A percentile compares a stretch with the other conserved stretches of the same genome.
These are phyloP conservation scores for Chlamydotis undulata DNA, from an alignment of 2,113 vertebrate genomes.

Conservation along the genomic window DNA sequence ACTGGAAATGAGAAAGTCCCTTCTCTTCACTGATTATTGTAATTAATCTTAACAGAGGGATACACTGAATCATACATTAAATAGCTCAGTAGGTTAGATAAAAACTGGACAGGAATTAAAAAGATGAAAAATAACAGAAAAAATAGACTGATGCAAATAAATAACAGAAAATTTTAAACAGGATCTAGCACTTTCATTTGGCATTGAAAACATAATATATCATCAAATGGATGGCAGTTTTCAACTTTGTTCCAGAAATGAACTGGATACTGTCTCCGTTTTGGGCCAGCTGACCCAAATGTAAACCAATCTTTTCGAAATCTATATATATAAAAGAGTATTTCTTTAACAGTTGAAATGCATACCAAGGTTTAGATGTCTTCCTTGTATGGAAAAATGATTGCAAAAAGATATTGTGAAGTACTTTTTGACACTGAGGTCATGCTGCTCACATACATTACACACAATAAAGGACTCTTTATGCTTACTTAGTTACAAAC, in stretches of 20 bases:
- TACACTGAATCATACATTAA: background rate
- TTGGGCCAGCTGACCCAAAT: background rate
- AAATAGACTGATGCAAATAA: background rate
- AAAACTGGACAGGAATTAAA: background rate
- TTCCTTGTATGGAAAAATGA: background rate
- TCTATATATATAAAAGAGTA: background rate
- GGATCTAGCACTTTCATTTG: background rate
- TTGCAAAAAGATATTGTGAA: conserved; percentile 14
- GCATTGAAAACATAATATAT: background rate
- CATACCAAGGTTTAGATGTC: conserved; percentile 2
- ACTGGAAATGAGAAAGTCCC: background rate
- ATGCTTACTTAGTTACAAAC: conserved; percentile 39
- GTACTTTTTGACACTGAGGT: conserved; percentile 21
- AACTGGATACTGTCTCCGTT: conserved; percentile 11
- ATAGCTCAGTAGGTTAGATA: background rate
- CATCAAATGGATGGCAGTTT: background rate
- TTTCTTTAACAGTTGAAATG: conserved; percentile 15
- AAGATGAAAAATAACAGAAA: background rate
- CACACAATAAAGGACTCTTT: background rate
- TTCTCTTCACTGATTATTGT: background rate
- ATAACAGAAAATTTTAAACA: background rate
- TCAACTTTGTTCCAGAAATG: conserved; percentile 1
- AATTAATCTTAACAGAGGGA: conserved; percentile 22
- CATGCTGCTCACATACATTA: background rate
- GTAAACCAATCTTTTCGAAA: background rate